Evolutionary conservation across 1,140 invertebrate species (phyloP), one percentile per base, ranked within the genome.

Genomic region (Lordiphosa stackelbergi): DNA sequence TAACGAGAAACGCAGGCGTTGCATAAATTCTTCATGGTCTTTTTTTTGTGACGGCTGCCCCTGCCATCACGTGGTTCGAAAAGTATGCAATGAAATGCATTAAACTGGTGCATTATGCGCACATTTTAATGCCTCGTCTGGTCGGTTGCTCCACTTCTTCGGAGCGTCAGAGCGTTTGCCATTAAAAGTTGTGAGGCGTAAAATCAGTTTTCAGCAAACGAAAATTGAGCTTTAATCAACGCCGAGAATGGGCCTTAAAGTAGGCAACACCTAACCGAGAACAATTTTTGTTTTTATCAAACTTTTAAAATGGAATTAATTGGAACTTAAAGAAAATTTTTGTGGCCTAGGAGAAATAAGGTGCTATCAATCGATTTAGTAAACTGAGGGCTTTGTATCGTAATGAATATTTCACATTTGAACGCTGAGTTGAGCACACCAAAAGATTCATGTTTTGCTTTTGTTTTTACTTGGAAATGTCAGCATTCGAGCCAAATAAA

Each of bases 151-250:
- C 4, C 37, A 12, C 51, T 12, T 48, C 38, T 43, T 37, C 35
- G 37, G 35, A 31, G 28, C 48, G 49, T 13, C 19, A 41, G 42
- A 31, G 12, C n/a, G 12, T 59, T 69, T 54, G 61, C 61, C 52
- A 66, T 69, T 66, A 69, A 69, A 69, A 69, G 62, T 69, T 69
- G 62, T 41, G 62, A 61, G 38, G 62, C 66, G 62, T 69, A 61
- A 69, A 69, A 69, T 66, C 62, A 56, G 52, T n/a, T 64, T 63
- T 58, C 12, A 47, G 38, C 48, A 53, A 53, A 58, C 34, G 16
- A 13, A 51, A 45, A 40, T 55, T 54, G 22, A 13, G 42, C 51
- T 56, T 66, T 55, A 69, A 69, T 69, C 45, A 52, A 62, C 13
- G 53, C 10, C 4, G 9, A 6, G 22, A 37, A 34, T 41, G 38